Evolutionary conservation across 2,113 vertebrate genomes (phyloP), one percentile per base, ranked within the genome.

Genomic region (Eurypyga helias): DNA sequence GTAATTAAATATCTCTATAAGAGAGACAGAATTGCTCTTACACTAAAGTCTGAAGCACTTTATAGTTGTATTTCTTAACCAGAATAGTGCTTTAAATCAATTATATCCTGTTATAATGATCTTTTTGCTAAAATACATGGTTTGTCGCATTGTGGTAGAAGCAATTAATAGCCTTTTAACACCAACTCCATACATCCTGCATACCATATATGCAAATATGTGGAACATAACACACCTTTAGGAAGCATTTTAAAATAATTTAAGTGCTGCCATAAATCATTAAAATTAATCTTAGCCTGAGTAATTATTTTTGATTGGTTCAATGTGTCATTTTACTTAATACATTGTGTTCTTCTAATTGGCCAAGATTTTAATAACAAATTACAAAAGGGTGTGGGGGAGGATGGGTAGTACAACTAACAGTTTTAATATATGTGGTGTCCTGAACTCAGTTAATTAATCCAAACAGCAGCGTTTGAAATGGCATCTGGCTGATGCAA

Each of bases 361-460:
- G 92, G 76, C 72, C 60, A 89, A 86, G 76, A 83, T 89, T 97
- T 93, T 89, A 92, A 75, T 75, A 96, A 84, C 48, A 92, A 96
- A 95, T 94, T 83, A 73, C 51, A 89, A 94, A 69, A 90, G 64
- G 23, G 17, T 66, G 33, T 17, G 54, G n/a, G 36, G 79, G 67
- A 95, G 71, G 64, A 83, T 72, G 72, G 6, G 45, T 79, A 89
- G 60, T 87, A 71, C 79, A 94, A 71, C 83, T 75, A 70, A 11
- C 48, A 83, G 72, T 77, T 96, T 95, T 90, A 93, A 92, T 96
- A 67, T 67, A 75, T 67, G 60, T 93, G 51, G 85, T 81, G 60
- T 90, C 90, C 95, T 92, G 90, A 97, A 94, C 95, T 92, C 60
- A 84, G 88, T 89, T 95, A 96, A 97, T 96, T 94, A 92, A 93